Evolutionary conservation across 1,140 invertebrate species (phyloP), one percentile per base, ranked within the genome.

Genomic region (Cydia splendana): DNA sequence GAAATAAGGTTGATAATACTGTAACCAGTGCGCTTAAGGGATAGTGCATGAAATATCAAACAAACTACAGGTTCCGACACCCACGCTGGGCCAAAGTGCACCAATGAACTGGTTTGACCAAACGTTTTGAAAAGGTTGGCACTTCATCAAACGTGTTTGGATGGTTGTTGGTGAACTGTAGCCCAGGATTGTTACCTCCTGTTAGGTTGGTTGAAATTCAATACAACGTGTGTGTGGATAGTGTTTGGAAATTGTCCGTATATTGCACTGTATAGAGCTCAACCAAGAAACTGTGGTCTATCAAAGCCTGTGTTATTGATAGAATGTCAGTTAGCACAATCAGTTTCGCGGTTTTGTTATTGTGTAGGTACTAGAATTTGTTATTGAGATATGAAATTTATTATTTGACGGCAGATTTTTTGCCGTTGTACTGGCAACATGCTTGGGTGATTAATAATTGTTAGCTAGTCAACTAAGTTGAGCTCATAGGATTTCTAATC

Each of bases 1-100:
- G 9, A 53, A 24, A 62, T 57, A 57, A 57, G 53, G 53, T 57
- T 18, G 53, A 18, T 15, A 51, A 51, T 57, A 62, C 57, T 24
- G 28, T 73, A 65, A 78, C 73, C 74, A 78, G 75, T 57, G 38
- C 65, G 77, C 75, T 48, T 15, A 48, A 75, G 79, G 80, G 77
- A 79, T 75, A 79, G 82, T 85, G 85, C 84, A 84, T 84, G 77
- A 86, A 86, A 87, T 74, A 86, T 87, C 84, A 88, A 88, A 85
- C 87, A 87, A 86, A 82, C 85, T 86, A 87, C 82, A 84, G 79
- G 80, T 74, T 76, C n/a, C 34, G 77, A 76, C 78, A 65, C 67
- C 65, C 53, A 62, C 42, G 24, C 12, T 30, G 30, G 18, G 65
- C 75, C 57, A 24, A 62, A 62, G 57, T 62, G 18, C 57, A 62